phyloP scores from a whole-genome alignment of 2,113 vertebrate species.

The Rhadina sibilatrix region DNA sequence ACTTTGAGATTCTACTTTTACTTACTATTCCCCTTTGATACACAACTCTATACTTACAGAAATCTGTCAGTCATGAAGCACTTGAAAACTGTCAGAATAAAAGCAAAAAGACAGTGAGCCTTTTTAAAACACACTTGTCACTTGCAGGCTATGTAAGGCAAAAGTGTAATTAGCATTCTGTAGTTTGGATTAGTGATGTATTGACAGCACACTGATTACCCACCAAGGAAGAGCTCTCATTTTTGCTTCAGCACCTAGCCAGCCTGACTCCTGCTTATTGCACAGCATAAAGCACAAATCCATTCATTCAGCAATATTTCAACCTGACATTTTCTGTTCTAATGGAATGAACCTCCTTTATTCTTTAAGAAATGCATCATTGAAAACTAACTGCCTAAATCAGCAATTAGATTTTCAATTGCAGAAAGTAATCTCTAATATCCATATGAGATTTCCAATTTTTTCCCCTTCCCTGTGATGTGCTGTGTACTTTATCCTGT shows the following conservation, averaged over 20 bases:
- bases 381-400: neutral
- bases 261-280: neutral
- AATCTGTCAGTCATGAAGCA: neutral
- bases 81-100: neutral
- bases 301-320: neutral
- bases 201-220: neutral
- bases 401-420: neutral
- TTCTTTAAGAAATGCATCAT: neutral
- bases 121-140: neutral
- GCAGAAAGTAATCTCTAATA: neutral
- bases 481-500: neutral
- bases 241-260: neutral
- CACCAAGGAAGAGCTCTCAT: neutral
- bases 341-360: neutral
- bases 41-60: neutral
- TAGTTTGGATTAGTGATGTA: neutral
- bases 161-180: neutral
- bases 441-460: neutral
- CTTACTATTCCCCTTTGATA: neutral
- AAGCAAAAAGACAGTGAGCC: neutral
- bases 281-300: neutral
- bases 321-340: neutral
- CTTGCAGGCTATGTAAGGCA: neutral
- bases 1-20: neutral
- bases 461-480: rapidly evolving